phyloP scores from a whole-genome alignment of 2,888 invertebrate genomes.

The Xestia xanthographa region DNA sequence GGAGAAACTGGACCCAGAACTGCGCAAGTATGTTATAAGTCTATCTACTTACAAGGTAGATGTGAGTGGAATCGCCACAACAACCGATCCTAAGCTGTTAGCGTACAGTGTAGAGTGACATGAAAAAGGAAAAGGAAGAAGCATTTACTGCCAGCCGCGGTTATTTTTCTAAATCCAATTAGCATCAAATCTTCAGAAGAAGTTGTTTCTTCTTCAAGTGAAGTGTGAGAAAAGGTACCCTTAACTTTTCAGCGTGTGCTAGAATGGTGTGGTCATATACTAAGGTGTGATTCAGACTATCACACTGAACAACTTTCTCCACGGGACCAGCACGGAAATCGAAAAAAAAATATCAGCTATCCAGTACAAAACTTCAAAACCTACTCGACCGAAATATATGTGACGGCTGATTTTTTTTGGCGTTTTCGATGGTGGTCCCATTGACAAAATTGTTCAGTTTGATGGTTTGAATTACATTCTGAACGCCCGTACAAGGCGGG shows the following conservation, averaged over 20 bases:
- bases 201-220: not conserved
- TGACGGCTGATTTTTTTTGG: too few relatives aligned
- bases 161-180: not conserved
- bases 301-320: not conserved
- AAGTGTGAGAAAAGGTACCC: not conserved
- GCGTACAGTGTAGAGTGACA: not conserved
- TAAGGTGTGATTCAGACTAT: not conserved
- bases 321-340: not conserved
- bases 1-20: slow-evolving; percentile 72
- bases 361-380: not conserved
- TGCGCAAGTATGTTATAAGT: slow-evolving; percentile 74
- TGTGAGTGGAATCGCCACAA: not conserved
- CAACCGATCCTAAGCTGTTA: not conserved
- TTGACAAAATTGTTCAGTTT: too few relatives aligned
- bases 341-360: not conserved
- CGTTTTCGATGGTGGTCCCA: too few relatives aligned
- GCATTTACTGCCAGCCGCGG: not conserved
- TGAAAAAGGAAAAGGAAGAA: not conserved
- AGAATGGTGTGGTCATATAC: not conserved
- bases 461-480: too few relatives aligned
- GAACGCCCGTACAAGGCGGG: too few relatives aligned
- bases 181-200: not conserved
- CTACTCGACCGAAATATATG: too few relatives aligned
- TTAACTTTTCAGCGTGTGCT: not conserved
- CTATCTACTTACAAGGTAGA: not conserved